These are phyloP conservation scores for Tachycineta bicolor DNA, from an alignment of 2,113 vertebrate species.

Conservation along the genomic window DNA sequence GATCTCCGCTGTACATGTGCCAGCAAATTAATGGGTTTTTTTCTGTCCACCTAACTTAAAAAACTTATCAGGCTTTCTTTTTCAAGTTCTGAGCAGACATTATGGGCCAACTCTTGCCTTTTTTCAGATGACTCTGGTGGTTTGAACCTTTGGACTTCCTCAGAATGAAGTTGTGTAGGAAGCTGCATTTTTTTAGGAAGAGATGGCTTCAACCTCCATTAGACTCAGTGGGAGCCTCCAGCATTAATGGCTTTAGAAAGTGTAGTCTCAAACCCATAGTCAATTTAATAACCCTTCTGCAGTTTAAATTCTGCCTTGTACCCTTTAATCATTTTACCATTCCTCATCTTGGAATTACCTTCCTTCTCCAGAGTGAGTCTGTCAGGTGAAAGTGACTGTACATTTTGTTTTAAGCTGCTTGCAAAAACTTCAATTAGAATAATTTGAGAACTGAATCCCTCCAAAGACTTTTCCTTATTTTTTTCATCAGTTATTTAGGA, in stretches of 20 bases:
- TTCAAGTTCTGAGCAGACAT: not conserved
- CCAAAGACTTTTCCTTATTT: not conserved
- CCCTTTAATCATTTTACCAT: constrained; percentile 2
- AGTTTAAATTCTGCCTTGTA: not conserved
- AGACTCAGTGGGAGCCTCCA: not conserved
- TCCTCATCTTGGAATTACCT: not conserved
- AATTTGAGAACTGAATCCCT: constrained; percentile 2
- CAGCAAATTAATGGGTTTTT: not conserved
- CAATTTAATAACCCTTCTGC: not conserved
- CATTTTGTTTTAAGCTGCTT: constrained; percentile 5
- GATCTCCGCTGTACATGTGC: not conserved
- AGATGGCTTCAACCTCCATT: not conserved
- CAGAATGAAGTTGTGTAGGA: not conserved
- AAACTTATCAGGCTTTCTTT: not conserved
- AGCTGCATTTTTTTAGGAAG: not conserved
- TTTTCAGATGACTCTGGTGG: not conserved
- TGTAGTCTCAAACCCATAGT: not conserved
- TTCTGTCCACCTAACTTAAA: not conserved
- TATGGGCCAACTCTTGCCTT: not conserved
- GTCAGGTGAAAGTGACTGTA: not conserved
- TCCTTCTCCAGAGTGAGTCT: not conserved
- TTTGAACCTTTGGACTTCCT: not conserved
- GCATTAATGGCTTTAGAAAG: not conserved
- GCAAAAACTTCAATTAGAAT: constrained; percentile 25
- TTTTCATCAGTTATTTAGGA: constrained; percentile 17